A percentile compares a stretch with the other conserved stretches of the same genome.
phyloP scores from a whole-genome alignment of 37 sponge, comb jelly and placozoan species.

The Theonella swinhoei region DNA sequence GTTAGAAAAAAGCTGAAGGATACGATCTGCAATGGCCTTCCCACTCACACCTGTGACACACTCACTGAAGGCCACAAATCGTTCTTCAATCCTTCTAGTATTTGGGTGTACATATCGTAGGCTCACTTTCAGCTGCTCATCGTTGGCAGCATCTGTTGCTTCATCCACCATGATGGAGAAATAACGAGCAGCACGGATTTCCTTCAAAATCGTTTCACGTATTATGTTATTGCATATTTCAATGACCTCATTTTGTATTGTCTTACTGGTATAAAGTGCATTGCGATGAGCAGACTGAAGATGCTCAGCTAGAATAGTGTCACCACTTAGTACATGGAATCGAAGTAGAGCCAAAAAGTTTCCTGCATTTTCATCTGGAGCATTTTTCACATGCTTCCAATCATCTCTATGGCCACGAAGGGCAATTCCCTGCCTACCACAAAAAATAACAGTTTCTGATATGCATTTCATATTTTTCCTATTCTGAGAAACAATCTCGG shows the following conservation, averaged over 20 bases:
- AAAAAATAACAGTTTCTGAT: slow-evolving; percentile 24
- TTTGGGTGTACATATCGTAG: slow-evolving; percentile 6
- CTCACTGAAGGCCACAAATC: slow-evolving; percentile 35
- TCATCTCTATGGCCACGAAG: slow-evolving; percentile 24
- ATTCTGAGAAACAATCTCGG: slow-evolving; percentile 1
- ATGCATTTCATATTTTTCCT: slow-evolving; percentile 26
- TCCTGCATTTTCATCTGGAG: slow-evolving; percentile 20
- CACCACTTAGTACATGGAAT: slow-evolving; percentile 41
- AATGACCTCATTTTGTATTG: slow-evolving; percentile 55
- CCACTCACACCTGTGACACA: slow-evolving; percentile 54
- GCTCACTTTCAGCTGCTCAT: slow-evolving; percentile 25
- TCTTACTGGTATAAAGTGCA: slow-evolving; percentile 44
- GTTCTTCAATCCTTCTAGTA: slow-evolving; percentile 28
- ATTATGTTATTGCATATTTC: slow-evolving; percentile 7
- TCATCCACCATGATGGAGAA: slow-evolving; percentile 32
- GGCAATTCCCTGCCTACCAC: slow-evolving; percentile 35
- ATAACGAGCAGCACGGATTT: slow-evolving; percentile 27
- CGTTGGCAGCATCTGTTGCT: slow-evolving; percentile 34
- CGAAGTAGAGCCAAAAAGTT: slow-evolving; percentile 38
- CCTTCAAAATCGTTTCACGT: slow-evolving; percentile 18
- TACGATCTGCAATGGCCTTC: slow-evolving; percentile 46
- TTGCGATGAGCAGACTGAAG: slow-evolving; percentile 46
- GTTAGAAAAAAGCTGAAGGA: slow-evolving; percentile 3
- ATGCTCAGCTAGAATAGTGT: slow-evolving; percentile 44
- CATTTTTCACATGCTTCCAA: slow-evolving; percentile 4